Evolutionary conservation across 2,113 vertebrate genomes (phyloP).

Genomic region (Phylloscopus trochilus): DNA sequence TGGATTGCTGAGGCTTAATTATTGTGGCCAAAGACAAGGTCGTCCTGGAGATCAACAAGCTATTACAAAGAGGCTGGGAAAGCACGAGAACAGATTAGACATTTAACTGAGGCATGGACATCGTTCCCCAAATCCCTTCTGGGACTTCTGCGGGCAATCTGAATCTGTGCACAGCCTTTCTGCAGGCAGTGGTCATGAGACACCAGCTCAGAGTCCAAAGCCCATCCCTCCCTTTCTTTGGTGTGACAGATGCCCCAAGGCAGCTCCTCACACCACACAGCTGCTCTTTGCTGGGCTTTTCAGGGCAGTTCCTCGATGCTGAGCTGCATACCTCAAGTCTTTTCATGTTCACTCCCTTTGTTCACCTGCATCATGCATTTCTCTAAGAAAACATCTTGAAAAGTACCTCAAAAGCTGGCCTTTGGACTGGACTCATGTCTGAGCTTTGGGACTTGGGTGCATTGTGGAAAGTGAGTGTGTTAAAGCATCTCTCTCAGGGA

Average conservation of each 20-base stretch:
- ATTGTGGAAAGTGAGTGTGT: background rate
- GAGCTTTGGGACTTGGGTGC: background rate
- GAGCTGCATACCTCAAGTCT: background rate
- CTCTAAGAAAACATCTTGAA: background rate
- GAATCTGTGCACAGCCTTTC: background rate
- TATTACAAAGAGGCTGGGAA: background rate
- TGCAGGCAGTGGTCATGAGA: background rate
- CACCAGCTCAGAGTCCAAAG: background rate
- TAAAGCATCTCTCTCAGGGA: background rate
- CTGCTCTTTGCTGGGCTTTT: accelerated
- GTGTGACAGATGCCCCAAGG: background rate
- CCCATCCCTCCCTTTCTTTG: background rate
- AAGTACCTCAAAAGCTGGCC: background rate
- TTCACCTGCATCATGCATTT: background rate
- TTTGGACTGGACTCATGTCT: background rate
- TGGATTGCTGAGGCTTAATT: background rate
- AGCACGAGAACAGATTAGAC: background rate
- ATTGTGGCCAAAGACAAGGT: background rate
- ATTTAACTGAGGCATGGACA: background rate
- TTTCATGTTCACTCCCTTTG: background rate
- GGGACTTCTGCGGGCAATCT: accelerated
- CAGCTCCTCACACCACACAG: accelerated
- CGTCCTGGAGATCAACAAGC: background rate
- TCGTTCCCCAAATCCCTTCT: background rate
- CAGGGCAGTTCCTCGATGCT: background rate